These are phyloP conservation scores for Aptenodytes forsteri DNA, from an alignment of 2,113 vertebrate genomes.

Conservation along the genomic window DNA sequence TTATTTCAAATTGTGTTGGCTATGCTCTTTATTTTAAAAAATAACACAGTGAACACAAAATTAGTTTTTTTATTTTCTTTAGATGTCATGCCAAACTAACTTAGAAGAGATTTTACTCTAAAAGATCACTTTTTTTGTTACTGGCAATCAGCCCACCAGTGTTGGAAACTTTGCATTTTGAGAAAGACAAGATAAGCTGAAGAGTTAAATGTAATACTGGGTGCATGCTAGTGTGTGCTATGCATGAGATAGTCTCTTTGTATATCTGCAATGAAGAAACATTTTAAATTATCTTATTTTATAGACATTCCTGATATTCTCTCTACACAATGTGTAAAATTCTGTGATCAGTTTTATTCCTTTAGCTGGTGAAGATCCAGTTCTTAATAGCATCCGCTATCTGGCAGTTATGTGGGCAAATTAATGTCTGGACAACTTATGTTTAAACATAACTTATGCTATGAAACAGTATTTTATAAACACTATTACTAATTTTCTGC, in stretches of 20 bases:
- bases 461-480: neutral
- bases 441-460: neutral
- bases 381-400: neutral
- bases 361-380: neutral
- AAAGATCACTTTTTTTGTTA: neutral
- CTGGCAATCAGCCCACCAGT: fast-evolving
- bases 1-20: neutral
- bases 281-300: neutral
- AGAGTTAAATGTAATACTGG: neutral
- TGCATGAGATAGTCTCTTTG: neutral
- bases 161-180: neutral
- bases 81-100: neutral
- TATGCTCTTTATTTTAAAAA: neutral
- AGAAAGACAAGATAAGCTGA: neutral
- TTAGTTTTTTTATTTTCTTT: neutral
- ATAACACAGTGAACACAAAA: neutral
- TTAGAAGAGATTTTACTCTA: neutral
- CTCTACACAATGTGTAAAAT: neutral
- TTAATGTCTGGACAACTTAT: neutral
- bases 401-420: neutral
- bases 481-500: neutral
- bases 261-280: neutral
- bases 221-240: neutral
- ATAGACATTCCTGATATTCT: neutral
- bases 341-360: neutral